Base-by-base conservation (phyloP, 2,797 vertebrate species). In the Yasuhikotakia modesta region DNA sequence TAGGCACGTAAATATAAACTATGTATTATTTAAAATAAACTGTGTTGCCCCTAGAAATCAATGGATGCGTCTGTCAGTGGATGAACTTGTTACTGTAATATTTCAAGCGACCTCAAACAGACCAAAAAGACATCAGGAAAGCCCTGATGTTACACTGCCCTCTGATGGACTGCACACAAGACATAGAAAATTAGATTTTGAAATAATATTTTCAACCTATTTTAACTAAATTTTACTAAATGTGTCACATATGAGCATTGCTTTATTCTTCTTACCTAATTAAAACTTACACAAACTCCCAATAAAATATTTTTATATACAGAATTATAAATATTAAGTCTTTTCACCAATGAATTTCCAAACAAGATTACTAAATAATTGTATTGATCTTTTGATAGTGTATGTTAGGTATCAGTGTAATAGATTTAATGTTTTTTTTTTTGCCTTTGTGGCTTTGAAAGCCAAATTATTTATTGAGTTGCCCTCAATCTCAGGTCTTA, bases 101-200 rank as follows among this genome's bases (percentile, higher is more conserved):
- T 32, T 35, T 13, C 14, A 22, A 58, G 55, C 32, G 46, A n/a
- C 39, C 4, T 27, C 39, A 60, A 63, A 76, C 16, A 24, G n/a
- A 10, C 7, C 19, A 19, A 17, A 30, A 64, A 5, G 2, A 35
- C 39, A 50, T 24, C 3, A 17, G 30, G 10, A 30, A 24, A 32
- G 64, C 11, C 22, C 45, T 65, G 53, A 87, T 88, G 86, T 78
- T 60, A 75, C 82, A 91, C 89, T 92, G 91, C 90, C 92, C 90
- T 85, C 93, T 85, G 87, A 88, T 90, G 93, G 90, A 84, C 14
- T 73, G 0, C 17, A 43, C n/a, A 68, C 52, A 21, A 2, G 5
- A 46, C 46, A 4, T 45, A 39, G 1, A 57, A 19, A 0, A 3
- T 11, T 3, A 43, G 14, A 57, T 24, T 70, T 70, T 45, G 2